Evolutionary conservation across 1,140 invertebrate genomes (phyloP).

Genomic region (Formica selysi): DNA sequence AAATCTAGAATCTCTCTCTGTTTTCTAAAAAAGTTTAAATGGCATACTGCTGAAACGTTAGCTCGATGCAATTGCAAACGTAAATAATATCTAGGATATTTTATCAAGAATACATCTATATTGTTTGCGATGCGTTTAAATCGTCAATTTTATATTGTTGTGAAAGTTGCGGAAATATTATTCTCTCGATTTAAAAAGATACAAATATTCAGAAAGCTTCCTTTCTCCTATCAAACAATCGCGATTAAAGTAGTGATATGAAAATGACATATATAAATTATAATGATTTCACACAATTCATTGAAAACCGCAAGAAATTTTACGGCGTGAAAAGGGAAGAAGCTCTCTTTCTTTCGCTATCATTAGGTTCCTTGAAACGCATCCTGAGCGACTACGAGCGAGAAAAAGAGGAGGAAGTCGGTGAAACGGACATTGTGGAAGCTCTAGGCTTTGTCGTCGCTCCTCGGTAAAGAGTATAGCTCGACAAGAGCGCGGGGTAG

Average conservation of each 20-base stretch:
- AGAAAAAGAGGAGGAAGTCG: slow-evolving; percentile 9
- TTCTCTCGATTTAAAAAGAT: neutral
- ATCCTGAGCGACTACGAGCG: slow-evolving; percentile 18
- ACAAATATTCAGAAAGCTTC: neutral
- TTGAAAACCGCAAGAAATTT: neutral
- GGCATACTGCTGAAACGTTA: neutral
- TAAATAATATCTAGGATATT: neutral
- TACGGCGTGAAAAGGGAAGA: neutral
- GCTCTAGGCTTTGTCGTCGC: slow-evolving; percentile 54
- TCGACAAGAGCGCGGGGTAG: slow-evolving; percentile 9
- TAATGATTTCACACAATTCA: no score
- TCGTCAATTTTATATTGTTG: neutral
- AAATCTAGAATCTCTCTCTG: neutral
- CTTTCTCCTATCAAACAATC: slow-evolving; percentile 10
- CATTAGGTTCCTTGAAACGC: slow-evolving; percentile 24
- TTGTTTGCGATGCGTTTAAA: neutral
- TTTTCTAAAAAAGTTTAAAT: neutral
- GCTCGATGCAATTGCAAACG: neutral
- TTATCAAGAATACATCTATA: neutral
- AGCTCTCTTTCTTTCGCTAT: neutral
- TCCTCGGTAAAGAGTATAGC: slow-evolving; percentile 31
- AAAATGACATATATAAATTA: neutral
- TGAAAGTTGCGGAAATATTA: slow-evolving; percentile 4
- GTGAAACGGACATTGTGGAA: slow-evolving; percentile 42
- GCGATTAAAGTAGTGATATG: neutral